These are phyloP conservation scores for Tigriopus japonicus DNA, from an alignment of 1,140 invertebrate genomes.

Conservation along the genomic window DNA sequence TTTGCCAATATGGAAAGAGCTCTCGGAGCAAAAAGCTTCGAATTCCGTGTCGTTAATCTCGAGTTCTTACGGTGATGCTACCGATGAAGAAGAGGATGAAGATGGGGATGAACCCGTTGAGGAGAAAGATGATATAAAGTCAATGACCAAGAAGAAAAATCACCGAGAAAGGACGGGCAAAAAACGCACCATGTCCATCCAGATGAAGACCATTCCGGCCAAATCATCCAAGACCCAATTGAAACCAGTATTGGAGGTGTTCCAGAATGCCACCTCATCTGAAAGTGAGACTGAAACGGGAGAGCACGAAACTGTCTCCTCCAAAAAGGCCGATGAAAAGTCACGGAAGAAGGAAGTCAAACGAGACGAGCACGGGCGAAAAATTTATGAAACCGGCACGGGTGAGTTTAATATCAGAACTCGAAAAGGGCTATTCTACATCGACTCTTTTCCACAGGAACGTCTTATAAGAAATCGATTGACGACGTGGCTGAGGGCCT, in stretches of 20 bases:
- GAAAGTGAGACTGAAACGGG: no score
- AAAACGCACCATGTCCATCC: background rate
- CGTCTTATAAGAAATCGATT: slow-evolving; percentile 1
- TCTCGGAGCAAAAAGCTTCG: background rate
- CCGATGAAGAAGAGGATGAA: slow-evolving; percentile 1
- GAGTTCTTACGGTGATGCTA: background rate
- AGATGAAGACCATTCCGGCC: background rate
- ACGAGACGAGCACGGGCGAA: background rate
- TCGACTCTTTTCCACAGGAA: background rate
- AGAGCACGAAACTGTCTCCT: no score
- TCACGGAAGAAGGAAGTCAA: background rate
- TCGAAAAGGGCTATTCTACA: background rate
- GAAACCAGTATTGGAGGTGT: background rate
- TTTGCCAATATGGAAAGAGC: background rate
- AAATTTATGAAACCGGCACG: background rate
- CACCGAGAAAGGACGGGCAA: background rate
- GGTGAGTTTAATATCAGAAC: background rate
- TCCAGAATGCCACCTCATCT: background rate
- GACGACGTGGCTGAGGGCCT: background rate
- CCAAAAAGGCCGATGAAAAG: background rate
- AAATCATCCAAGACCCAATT: background rate
- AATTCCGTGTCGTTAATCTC: background rate
- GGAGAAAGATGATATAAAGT: background rate
- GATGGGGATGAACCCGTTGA: background rate
- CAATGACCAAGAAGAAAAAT: background rate